Evolutionary conservation across 2,113 vertebrate genomes (phyloP).

Genomic region (Furnarius figulus): DNA sequence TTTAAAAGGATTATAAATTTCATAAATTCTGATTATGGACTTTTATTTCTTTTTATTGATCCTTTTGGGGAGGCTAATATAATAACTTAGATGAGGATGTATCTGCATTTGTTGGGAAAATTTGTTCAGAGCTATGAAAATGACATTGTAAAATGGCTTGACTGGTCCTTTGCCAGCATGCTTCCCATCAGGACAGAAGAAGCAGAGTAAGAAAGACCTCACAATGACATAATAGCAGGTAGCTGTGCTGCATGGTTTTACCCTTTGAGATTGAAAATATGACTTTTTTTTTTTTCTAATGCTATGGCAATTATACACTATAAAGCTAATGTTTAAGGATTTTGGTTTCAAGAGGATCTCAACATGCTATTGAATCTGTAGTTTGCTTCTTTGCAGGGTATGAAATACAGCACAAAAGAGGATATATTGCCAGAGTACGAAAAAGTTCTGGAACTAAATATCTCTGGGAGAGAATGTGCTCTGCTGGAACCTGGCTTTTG

Average conservation of each 20-base stretch:
- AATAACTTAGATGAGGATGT: constrained; percentile 28
- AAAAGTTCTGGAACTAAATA: neutral
- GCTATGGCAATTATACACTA: neutral
- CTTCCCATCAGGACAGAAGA: constrained; percentile 21
- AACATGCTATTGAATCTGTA: neutral
- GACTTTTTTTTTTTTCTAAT: neutral
- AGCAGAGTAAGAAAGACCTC: neutral
- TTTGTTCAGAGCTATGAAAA: constrained; percentile 43
- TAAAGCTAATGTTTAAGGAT: neutral
- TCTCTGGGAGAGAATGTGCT: neutral
- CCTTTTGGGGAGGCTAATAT: constrained; percentile 41
- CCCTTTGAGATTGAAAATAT: neutral
- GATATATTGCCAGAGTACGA: neutral
- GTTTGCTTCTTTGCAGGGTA: neutral
- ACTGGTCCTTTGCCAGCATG: constrained; percentile 46
- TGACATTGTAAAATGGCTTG: constrained; percentile 36
- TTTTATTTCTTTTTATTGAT: constrained; percentile 52
- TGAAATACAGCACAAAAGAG: neutral
- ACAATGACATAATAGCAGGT: neutral
- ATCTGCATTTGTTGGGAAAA: constrained; percentile 19
- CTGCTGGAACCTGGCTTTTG: neutral
- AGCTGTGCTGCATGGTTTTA: neutral
- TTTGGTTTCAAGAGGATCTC: neutral
- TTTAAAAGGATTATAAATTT: constrained; percentile 46
- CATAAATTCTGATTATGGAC: constrained; percentile 45